These are phyloP conservation scores for Mimachlamys varia DNA, from an alignment of 2,888 invertebrate genomes.

Conservation along the genomic window DNA sequence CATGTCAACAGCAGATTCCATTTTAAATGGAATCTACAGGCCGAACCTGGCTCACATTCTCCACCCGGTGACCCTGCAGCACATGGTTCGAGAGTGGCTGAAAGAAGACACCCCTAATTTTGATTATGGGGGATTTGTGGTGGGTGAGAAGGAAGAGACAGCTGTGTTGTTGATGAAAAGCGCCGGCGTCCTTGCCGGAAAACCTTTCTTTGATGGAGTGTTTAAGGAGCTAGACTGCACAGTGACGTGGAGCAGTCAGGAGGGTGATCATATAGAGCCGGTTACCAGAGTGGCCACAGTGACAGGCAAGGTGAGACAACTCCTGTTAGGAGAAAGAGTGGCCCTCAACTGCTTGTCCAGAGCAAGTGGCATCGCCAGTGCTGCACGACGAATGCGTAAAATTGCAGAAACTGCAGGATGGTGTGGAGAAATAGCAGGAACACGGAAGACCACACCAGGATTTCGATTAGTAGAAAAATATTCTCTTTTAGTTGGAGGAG, in stretches of 20 bases:
- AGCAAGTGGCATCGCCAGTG: conserved; percentile 81
- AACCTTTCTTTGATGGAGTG: conserved; percentile 81
- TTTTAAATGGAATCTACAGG: conserved; percentile 60
- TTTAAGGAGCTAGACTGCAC: conserved; percentile 79
- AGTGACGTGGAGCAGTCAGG: conserved; percentile 77
- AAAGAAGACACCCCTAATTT: conserved; percentile 79
- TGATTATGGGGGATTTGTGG: conserved; percentile 80
- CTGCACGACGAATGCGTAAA: conserved; percentile 67
- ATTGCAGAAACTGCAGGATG: conserved; percentile 71
- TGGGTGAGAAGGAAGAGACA: conserved; percentile 77
- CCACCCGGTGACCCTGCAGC: conserved; percentile 77
- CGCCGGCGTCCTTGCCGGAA: conserved; percentile 80
- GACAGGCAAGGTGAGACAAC: conserved; percentile 77
- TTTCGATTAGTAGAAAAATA: conserved; percentile 82
- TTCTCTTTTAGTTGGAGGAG: conserved; percentile 81
- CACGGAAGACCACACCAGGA: conserved; percentile 82
- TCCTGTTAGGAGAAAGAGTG: conserved; percentile 81
- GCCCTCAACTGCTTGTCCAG: conserved; percentile 81
- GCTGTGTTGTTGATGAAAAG: conserved; percentile 77
- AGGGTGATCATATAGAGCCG: conserved; percentile 75
- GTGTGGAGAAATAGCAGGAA: conserved; percentile 81
- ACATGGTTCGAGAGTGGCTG: conserved; percentile 77
- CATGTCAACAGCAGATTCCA: conserved; percentile 49
- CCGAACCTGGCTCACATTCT: conserved; percentile 70
- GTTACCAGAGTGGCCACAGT: conserved; percentile 76